Conservation (phyloP, 2,113 vertebrate genomes). For the Bothrops jararaca region DNA sequence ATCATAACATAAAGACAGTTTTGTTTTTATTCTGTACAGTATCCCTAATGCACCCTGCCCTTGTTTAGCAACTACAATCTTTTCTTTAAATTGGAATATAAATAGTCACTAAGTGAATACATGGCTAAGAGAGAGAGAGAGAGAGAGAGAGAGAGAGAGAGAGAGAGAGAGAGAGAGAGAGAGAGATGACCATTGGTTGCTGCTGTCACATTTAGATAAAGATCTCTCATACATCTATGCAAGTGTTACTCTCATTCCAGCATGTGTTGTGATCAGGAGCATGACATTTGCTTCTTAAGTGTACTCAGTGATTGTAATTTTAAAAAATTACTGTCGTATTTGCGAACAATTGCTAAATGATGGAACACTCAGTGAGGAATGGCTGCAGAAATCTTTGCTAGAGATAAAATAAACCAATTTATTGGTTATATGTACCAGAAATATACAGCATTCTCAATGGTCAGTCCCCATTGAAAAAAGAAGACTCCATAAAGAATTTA, state of each 20-base stretch:
- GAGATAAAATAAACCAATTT: not conserved
- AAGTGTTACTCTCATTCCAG: not conserved
- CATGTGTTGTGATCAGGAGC: not conserved
- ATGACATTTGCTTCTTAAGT: not conserved
- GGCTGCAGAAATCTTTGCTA: not conserved
- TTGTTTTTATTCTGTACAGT: not conserved
- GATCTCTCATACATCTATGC: not conserved
- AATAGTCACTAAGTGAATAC: not conserved
- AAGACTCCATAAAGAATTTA: not conserved
- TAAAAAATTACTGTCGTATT: not conserved
- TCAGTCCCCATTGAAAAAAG: not conserved
- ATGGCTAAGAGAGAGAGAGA: not conserved
- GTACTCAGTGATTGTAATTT: not conserved
- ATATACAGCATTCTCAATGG: not conserved
- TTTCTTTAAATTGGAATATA: not conserved
- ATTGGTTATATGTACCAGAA: not conserved
- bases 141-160: not conserved
- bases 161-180: no score
- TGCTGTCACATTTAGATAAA: not conserved
- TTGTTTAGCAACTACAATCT: not conserved
- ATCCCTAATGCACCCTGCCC: constrained; percentile 1
- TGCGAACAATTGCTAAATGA: not conserved
- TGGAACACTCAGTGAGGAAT: not conserved
- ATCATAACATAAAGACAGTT: not conserved
- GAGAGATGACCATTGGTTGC: not conserved